Evolutionary conservation across 2,113 vertebrate species (phyloP).

Genomic region (Cyprinus carpio): DNA sequence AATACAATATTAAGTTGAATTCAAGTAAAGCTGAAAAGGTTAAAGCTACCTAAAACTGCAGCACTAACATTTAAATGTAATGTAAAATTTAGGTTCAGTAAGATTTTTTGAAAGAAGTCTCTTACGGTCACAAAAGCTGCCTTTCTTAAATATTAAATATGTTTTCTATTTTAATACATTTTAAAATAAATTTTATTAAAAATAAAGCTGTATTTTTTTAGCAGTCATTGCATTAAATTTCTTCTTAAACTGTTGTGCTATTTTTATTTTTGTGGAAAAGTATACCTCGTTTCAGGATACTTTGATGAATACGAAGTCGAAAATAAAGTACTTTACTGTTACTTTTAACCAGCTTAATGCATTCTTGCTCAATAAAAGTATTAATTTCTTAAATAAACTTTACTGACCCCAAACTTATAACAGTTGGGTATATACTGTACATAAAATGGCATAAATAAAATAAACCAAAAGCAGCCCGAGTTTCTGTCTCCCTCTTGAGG

Average conservation of each 20-base stretch:
- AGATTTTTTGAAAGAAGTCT: too few species aligned
- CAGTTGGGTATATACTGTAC: too few species aligned
- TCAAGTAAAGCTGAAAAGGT: neutral
- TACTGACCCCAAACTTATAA: neutral
- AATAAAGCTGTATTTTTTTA: neutral
- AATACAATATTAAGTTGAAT: neutral
- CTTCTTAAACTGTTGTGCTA: neutral
- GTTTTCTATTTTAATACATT: too few species aligned
- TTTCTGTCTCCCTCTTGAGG: constrained; percentile 31
- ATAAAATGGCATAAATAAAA: neutral
- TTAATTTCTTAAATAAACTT: too few species aligned
- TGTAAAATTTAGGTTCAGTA: neutral
- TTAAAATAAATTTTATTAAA: neutral
- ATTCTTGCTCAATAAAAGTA: too few species aligned
- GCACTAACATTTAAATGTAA: neutral
- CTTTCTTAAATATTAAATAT: too few species aligned
- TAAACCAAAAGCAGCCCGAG: neutral
- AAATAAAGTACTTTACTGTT: neutral
- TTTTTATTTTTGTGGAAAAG: neutral
- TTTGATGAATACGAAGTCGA: neutral
- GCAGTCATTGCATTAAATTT: neutral
- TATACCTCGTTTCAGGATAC: neutral
- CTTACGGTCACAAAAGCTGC: too few species aligned
- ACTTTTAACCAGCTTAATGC: neutral
- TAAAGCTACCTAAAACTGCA: neutral